Evolutionary conservation across 2,113 vertebrate genomes (phyloP).

Genomic region (Pongo abelii): DNA sequence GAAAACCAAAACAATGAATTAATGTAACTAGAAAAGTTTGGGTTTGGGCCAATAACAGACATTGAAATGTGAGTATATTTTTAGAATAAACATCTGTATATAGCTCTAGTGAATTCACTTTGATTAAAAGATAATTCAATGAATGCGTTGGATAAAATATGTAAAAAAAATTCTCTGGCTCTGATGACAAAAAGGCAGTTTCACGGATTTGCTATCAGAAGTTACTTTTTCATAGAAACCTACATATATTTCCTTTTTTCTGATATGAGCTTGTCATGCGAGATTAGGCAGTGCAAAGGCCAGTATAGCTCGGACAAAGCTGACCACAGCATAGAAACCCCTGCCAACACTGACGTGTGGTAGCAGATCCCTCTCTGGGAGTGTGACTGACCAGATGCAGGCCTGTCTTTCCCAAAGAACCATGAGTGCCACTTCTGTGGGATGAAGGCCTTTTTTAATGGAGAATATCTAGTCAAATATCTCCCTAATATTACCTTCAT

Average conservation of each 20-base stretch:
- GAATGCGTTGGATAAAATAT: not conserved
- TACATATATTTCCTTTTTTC: not conserved
- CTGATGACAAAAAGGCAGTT: not conserved
- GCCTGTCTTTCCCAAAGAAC: not conserved
- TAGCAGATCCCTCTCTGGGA: not conserved
- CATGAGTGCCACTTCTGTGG: accelerated
- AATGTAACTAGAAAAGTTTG: not conserved
- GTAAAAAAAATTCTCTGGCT: not conserved
- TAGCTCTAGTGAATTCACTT: not conserved
- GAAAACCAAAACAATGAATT: not conserved
- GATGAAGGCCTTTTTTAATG: not conserved
- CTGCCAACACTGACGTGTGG: not conserved
- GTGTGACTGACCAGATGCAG: not conserved
- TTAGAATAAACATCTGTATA: not conserved
- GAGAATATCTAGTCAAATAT: not conserved
- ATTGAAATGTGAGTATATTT: not conserved
- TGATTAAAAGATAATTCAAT: slow-evolving; percentile 2
- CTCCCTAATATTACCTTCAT: not conserved
- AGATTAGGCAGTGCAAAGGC: not conserved
- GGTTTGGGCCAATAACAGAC: not conserved
- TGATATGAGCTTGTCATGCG: not conserved
- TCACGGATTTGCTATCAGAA: not conserved
- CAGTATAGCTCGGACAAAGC: not conserved
- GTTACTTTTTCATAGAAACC: not conserved
- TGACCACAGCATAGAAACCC: not conserved